These are phyloP conservation scores for Heteronetta atricapilla DNA, from an alignment of 2,113 vertebrate genomes.

Conservation along the genomic window DNA sequence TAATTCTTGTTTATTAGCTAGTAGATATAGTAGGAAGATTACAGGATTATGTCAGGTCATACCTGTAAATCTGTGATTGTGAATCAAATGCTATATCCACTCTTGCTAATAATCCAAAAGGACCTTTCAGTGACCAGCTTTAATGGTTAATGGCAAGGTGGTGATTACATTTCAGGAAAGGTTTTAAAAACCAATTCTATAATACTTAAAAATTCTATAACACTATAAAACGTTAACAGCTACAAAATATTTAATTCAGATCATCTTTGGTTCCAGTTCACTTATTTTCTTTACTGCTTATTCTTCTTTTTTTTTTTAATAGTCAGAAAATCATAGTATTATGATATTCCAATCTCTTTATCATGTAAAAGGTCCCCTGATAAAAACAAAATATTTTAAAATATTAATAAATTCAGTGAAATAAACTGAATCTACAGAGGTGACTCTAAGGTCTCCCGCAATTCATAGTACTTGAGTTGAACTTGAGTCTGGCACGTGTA, in stretches of 20 bases:
- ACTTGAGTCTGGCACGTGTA: not conserved
- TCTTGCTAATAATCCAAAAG: not conserved
- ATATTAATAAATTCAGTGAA: not conserved
- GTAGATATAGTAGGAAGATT: not conserved
- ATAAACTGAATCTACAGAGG: not conserved
- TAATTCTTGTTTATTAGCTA: conserved; percentile 17
- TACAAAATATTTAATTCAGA: not conserved
- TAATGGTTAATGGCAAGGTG: not conserved
- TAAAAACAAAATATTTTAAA: not conserved
- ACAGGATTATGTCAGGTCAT: not conserved
- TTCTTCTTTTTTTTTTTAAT: not conserved
- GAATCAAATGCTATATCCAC: not conserved
- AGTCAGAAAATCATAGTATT: not conserved
- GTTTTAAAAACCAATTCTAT: not conserved
- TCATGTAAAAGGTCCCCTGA: not conserved
- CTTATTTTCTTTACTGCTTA: not conserved
- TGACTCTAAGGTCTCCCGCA: not conserved
- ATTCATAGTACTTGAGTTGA: not conserved
- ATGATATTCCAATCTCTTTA: not conserved
- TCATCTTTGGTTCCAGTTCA: not conserved
- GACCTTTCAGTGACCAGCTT: not conserved
- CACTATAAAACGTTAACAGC: not conserved
- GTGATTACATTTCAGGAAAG: not conserved
- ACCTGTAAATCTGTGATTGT: not conserved
- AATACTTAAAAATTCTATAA: not conserved